Percentiles rank a stretch among this genome's conserved stretches.
phyloP scores from a whole-genome alignment of 2,113 vertebrate species.

The Panthera tigris region DNA sequence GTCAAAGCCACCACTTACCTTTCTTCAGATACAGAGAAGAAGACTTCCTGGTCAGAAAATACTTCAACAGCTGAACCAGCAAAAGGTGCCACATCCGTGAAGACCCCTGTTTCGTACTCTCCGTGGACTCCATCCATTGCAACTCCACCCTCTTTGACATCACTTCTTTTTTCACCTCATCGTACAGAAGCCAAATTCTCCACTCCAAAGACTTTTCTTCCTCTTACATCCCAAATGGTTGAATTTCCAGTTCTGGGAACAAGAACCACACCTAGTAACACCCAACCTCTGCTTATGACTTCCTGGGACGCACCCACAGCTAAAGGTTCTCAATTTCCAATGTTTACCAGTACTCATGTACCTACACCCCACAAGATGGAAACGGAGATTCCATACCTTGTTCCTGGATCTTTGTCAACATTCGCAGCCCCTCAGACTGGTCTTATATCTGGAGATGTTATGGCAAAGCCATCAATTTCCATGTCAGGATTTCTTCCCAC shows the following conservation, averaged over 20 bases:
- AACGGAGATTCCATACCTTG: neutral
- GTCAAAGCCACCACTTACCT: neutral
- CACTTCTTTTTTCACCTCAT: conserved; percentile 40
- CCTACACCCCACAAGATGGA: neutral
- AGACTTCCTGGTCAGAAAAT: conserved; percentile 46
- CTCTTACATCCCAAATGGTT: conserved; percentile 16
- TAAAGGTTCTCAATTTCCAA: conserved; percentile 18
- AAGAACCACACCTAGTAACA: conserved; percentile 32
- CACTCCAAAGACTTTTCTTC: neutral
- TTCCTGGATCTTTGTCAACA: conserved; percentile 29
- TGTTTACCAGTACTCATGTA: neutral
- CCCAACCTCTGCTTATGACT: conserved; percentile 10
- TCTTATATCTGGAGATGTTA: conserved; percentile 21
- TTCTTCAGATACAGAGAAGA: conserved; percentile 47
- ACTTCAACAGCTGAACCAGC: conserved; percentile 27
- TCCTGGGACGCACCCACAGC: neutral
- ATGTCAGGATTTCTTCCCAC: conserved; percentile 11
- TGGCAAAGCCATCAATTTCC: neutral
- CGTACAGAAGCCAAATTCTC: neutral
- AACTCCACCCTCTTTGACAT: conserved; percentile 23
- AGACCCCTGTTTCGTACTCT: neutral
- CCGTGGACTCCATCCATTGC: neutral
- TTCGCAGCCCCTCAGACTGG: neutral
- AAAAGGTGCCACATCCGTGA: neutral
- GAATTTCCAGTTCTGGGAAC: conserved; percentile 17